These are phyloP conservation scores for Xylocopa sonorina DNA, from an alignment of 1,140 invertebrate genomes.

Conservation along the genomic window DNA sequence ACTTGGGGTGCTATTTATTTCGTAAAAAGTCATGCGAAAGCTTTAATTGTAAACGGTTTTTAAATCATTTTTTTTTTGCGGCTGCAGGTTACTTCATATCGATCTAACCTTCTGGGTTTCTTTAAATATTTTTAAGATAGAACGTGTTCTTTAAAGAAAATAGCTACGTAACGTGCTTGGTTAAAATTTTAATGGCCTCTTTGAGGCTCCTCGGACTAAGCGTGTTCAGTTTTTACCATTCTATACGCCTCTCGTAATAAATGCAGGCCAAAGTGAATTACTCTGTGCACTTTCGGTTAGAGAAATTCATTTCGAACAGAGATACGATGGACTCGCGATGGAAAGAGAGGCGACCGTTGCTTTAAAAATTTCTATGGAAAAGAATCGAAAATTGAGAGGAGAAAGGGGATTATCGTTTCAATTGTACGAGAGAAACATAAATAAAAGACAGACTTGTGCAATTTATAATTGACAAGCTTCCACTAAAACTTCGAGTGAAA, in stretches of 20 bases:
- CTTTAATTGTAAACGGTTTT: too few relatives aligned
- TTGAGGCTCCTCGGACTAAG: background rate
- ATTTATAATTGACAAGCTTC: too few relatives aligned
- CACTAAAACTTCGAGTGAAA: too few relatives aligned
- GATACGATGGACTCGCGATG: background rate
- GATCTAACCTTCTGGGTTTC: too few relatives aligned
- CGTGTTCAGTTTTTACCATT: constrained; percentile 9
- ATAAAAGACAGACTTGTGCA: too few relatives aligned
- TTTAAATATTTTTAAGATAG: too few relatives aligned
- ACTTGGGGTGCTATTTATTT: too few relatives aligned
- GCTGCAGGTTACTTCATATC: too few relatives aligned
- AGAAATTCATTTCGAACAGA: background rate
- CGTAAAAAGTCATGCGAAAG: too few relatives aligned
- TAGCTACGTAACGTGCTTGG: background rate
- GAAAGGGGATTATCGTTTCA: too few relatives aligned
- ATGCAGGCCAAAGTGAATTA: background rate
- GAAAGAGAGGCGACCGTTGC: background rate
- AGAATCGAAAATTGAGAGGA: background rate
- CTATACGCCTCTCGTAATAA: background rate
- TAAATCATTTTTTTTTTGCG: too few relatives aligned
- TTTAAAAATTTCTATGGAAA: background rate
- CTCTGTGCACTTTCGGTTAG: constrained; percentile 1
- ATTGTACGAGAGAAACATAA: too few relatives aligned
- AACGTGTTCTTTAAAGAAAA: background rate
- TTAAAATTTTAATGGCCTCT: constrained; percentile 15